phyloP scores from a whole-genome alignment of 2,797 vertebrate species.

The Hephaestus fuliginosus region DNA sequence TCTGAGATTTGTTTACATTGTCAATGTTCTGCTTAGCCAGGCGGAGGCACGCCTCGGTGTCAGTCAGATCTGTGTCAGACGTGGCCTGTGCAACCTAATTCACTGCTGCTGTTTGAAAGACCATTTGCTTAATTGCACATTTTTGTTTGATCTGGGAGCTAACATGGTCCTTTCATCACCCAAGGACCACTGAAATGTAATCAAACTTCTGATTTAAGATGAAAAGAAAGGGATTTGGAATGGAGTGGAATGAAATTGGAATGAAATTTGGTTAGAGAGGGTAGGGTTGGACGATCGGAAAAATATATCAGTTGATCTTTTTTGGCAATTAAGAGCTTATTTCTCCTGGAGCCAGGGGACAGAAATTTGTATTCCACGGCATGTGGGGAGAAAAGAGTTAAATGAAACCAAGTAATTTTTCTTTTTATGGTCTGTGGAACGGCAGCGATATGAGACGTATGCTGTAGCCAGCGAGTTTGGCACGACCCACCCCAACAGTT shows the following conservation, averaged over 20 bases:
- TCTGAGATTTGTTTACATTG: slow-evolving; percentile 52
- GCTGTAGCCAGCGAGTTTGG: too few relatives aligned
- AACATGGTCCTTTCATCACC: slow-evolving; percentile 29
- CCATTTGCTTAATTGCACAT: slow-evolving; percentile 32
- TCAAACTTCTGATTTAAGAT: slow-evolving; percentile 28
- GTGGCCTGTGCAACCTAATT: slow-evolving; percentile 15
- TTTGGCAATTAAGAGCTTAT: too few relatives aligned
- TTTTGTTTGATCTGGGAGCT: slow-evolving; percentile 37
- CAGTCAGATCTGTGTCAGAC: slow-evolving; percentile 43
- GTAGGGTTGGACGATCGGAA: too few relatives aligned
- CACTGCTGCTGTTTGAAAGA: slow-evolving; percentile 20
- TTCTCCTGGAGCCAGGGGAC: too few relatives aligned
- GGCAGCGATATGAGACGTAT: too few relatives aligned
- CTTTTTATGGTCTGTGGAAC: too few relatives aligned
- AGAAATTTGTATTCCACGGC: too few relatives aligned
- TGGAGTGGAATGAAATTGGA: slow-evolving; percentile 2
- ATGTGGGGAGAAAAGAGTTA: too few relatives aligned
- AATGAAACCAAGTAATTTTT: too few relatives aligned
- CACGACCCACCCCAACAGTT: too few relatives aligned
- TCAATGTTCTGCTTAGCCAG: slow-evolving; percentile 45
- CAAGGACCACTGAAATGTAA: slow-evolving; percentile 5
- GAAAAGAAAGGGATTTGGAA: slow-evolving; percentile 10
- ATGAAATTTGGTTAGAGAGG: too few relatives aligned
- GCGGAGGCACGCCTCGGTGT: slow-evolving; percentile 19
- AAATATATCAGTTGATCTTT: too few relatives aligned